Evolutionary conservation across 2,113 vertebrate species (phyloP).

Genomic region (Pelvicachromis taeniatus): DNA sequence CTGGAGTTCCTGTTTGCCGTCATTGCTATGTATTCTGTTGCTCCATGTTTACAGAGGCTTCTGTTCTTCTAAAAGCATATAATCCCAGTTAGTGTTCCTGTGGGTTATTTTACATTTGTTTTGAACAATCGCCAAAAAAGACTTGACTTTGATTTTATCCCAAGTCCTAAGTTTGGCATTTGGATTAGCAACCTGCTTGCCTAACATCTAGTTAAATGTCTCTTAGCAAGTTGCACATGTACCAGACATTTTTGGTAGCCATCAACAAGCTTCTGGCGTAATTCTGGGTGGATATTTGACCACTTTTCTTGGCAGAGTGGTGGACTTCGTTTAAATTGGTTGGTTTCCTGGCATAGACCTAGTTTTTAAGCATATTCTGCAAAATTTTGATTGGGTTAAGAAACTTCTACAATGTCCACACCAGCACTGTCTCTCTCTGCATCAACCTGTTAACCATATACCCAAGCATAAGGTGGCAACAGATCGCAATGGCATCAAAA

Average conservation of each 20-base stretch:
- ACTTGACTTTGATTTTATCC: not conserved
- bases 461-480: not conserved
- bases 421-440: not conserved
- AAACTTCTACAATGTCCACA: not conserved
- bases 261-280: not conserved
- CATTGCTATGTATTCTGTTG: not conserved
- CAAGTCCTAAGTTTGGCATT: not conserved
- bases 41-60: not conserved
- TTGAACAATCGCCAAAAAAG: not conserved
- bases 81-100: not conserved
- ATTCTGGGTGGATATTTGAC: not conserved
- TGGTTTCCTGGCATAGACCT: not conserved
- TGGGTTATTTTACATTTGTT: not conserved
- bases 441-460: not conserved
- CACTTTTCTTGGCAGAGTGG: not conserved
- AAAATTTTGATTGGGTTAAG: not conserved
- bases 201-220: not conserved
- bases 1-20: not conserved
- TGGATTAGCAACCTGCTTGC: not conserved
- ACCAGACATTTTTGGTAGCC: not conserved
- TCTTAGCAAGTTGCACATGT: not conserved
- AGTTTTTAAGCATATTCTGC: not conserved
- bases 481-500: not conserved
- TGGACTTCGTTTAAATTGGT: not conserved
- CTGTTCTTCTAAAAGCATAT: not conserved